phyloP scores from a whole-genome alignment of 2,797 vertebrate genomes.

The Eospalax fontanierii region DNA sequence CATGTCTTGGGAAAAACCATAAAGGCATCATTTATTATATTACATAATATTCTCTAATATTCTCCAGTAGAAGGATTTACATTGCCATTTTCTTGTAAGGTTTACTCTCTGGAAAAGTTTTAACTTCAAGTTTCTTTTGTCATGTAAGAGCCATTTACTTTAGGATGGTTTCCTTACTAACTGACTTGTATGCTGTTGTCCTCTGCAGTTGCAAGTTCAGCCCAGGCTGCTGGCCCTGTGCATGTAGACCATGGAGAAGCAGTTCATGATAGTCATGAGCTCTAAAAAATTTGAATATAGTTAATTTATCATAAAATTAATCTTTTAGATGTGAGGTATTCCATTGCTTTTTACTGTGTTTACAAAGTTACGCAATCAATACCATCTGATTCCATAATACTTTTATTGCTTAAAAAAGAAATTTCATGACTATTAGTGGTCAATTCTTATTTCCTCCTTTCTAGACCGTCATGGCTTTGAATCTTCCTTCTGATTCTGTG shows the following conservation, averaged over 20 bases:
- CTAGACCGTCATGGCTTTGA: not conserved
- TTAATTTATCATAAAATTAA: slow-evolving; percentile 9
- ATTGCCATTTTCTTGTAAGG: not conserved
- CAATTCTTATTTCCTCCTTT: not conserved
- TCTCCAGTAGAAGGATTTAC: slow-evolving; percentile 6
- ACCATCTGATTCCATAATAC: slow-evolving; percentile 11
- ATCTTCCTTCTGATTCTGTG: not conserved
- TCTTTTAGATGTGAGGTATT: not conserved
- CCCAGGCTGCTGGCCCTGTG: not conserved
- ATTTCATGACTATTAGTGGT: not conserved
- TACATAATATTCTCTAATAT: not conserved
- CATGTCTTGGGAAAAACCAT: slow-evolving; percentile 13
- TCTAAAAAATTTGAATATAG: not conserved
- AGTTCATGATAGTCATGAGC: not conserved
- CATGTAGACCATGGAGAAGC: not conserved
- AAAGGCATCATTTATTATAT: slow-evolving; percentile 8
- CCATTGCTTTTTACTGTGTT: slow-evolving; percentile 11
- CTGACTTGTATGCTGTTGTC: not conserved
- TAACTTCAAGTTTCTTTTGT: slow-evolving; percentile 53
- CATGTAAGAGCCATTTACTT: slow-evolving; percentile 5
- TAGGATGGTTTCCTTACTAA: not conserved
- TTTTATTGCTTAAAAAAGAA: not conserved
- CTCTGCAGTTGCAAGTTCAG: not conserved
- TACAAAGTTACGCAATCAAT: not conserved
- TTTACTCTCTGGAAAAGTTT: slow-evolving; percentile 43